Evolutionary conservation across 92 coral and sea anemone species (phyloP).

Genomic region (Diadumene lineata): DNA sequence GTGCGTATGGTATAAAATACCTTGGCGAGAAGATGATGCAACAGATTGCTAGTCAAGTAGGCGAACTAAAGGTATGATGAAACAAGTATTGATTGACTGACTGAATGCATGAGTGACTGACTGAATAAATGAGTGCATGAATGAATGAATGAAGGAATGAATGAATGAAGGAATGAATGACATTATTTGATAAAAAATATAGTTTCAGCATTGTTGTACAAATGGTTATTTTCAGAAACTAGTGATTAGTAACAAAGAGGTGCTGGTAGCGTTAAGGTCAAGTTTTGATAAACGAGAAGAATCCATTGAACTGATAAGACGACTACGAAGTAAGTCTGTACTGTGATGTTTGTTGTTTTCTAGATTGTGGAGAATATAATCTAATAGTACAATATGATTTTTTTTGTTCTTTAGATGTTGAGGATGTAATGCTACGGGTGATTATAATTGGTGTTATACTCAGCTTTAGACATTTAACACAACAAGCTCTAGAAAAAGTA

Average conservation of each 20-base stretch:
- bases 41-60: conserved; percentile 91
- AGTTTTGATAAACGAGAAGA: conserved; percentile 90
- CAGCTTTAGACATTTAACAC: conserved; percentile 83
- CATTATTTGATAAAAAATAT: too few relatives aligned
- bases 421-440: conserved; percentile 78
- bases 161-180: background rate
- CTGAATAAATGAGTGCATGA: background rate
- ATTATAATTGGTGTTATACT: conserved; percentile 91
- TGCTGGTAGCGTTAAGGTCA: conserved; percentile 65
- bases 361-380: background rate
- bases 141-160: background rate
- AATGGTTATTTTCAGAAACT: conserved; percentile 82
- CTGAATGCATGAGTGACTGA: background rate
- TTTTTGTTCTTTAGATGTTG: conserved; percentile 51
- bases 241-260: conserved; percentile 82
- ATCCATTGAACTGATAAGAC: conserved; percentile 80
- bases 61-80: conserved; percentile 81
- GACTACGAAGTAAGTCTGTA: conserved; percentile 90
- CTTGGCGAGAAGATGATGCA: conserved; percentile 90
- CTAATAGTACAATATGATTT: background rate
- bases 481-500: conserved; percentile 81
- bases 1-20: conserved; percentile 97
- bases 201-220: too few relatives aligned
- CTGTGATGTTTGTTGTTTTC: background rate
- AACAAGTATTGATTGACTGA: background rate